Evolutionary conservation across 1,140 invertebrate species (phyloP), one percentile per base, ranked within the genome.

Genomic region (Ips typographus): DNA sequence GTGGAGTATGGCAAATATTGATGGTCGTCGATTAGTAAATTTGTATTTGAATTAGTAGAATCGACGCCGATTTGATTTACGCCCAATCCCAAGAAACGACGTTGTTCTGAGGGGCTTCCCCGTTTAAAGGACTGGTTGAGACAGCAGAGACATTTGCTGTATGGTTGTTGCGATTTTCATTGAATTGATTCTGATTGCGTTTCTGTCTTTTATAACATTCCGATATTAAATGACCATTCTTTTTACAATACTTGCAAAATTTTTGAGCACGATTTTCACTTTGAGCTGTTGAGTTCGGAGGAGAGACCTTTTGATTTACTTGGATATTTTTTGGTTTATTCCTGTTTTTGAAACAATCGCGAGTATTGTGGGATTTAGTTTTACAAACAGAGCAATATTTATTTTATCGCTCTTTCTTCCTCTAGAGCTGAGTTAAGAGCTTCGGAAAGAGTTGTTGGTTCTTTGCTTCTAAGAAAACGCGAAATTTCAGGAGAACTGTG

Each of bases 191-290:
- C 7, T 49, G 7, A 49, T 49, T 49, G 44, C 22, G 7, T 8
- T 49, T 8, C 22, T 49, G 6, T 2, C 2, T 61, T 73, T 69
- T 73, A 8, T 65, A 57, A 66, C 71, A 73, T 65, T 72, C 72
- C 1, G 22, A 39, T 57, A 73, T 73, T 65, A 73, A 8, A 66
- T 73, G 71, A 47, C 67, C 67, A 51, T 7, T 49, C 60, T 73
- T 72, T 38, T 71, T 73, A 51, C 65, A 73, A 69, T 73, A 71
- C 56, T 61, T 61, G 51, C 68, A 73, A 41, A 67, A 40, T 71
- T 70, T 72, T 44, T 65, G 43, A 7, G 4, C 40, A 55, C 40
- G 51, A 53, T 71, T 62, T 22, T 22, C 22, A 22, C 22, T 22
- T 22, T 22, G 40, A 8, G 8, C 8, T 40, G 40, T 5, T 59